These are phyloP conservation scores for Ophiodon elongatus DNA, from an alignment of 2,113 vertebrate genomes.

Conservation along the genomic window DNA sequence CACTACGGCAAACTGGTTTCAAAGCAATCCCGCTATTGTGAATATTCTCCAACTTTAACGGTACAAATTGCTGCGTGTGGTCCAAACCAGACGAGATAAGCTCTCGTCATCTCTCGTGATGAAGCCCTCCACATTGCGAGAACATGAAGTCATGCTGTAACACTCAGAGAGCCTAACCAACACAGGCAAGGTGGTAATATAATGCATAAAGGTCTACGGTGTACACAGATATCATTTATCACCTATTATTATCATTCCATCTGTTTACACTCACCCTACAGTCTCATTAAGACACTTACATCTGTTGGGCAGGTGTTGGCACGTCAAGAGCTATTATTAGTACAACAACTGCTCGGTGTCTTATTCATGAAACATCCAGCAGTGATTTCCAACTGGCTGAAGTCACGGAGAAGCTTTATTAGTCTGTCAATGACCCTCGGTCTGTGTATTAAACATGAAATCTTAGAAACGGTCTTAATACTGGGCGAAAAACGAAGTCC, in stretches of 20 bases:
- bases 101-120: neutral
- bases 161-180: conserved; percentile 2
- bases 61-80: neutral
- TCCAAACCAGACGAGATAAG: neutral
- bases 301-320: conserved; percentile 55
- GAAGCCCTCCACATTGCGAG: neutral
- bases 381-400: neutral
- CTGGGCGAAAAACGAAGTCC: neutral
- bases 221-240: conserved; percentile 27
- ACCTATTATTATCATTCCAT: conserved; percentile 53
- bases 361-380: neutral
- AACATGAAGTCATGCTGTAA: conserved; percentile 9
- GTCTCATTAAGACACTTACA: conserved; percentile 49
- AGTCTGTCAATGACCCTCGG: neutral
- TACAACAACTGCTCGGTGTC: neutral
- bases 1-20: neutral
- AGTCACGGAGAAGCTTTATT: neutral
- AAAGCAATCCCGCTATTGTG: neutral
- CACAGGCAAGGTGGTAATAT: conserved; percentile 4
- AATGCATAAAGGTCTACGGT: conserved; percentile 11
- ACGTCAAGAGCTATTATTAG: conserved; percentile 43
- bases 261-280: conserved; percentile 21
- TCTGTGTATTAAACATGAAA: neutral
- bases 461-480: neutral
- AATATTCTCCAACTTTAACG: conserved; percentile 1